Percentiles rank a stretch among this genome's conserved stretches.
phyloP scores from a whole-genome alignment of 2,113 vertebrate genomes.

The Bubalus kerabau region DNA sequence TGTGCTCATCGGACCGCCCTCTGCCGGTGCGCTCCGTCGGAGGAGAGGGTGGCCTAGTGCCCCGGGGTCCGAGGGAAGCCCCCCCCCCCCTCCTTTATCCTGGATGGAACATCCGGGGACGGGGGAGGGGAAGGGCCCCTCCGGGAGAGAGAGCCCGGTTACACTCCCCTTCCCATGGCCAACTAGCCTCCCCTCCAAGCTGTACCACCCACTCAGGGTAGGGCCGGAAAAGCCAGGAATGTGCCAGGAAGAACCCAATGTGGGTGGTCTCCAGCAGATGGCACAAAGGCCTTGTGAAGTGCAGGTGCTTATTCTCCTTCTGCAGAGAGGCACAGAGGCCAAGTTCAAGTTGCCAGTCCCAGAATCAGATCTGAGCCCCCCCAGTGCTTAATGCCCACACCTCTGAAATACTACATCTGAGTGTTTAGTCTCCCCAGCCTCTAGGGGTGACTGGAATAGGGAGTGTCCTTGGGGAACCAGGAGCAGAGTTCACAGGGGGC shows the following conservation, averaged over 20 bases:
- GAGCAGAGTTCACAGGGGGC: neutral
- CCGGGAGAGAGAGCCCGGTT: accelerated
- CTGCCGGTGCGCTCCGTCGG: conserved; percentile 76
- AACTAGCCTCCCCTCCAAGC: neutral
- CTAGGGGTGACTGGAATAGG: neutral
- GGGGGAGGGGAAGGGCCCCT: neutral
- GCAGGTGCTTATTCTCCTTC: neutral
- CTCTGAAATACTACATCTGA: neutral
- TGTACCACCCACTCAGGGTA: neutral
- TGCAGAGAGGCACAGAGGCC: neutral
- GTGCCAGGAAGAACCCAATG: neutral
- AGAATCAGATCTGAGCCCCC: neutral
- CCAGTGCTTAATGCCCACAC: neutral
- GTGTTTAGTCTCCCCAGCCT: too few relatives aligned
- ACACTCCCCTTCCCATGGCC: neutral
- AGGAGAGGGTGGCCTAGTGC: neutral
- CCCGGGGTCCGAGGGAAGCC: neutral
- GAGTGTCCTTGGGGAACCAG: neutral
- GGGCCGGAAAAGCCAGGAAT: neutral
- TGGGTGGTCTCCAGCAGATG: neutral
- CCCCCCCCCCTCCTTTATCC: neutral
- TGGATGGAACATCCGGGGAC: neutral
- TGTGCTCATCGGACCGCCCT: conserved; percentile 84
- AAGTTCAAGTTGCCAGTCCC: neutral
- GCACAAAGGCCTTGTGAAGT: neutral